Base-by-base conservation (phyloP, 2,888 invertebrate species). In the Pterostichus niger region DNA sequence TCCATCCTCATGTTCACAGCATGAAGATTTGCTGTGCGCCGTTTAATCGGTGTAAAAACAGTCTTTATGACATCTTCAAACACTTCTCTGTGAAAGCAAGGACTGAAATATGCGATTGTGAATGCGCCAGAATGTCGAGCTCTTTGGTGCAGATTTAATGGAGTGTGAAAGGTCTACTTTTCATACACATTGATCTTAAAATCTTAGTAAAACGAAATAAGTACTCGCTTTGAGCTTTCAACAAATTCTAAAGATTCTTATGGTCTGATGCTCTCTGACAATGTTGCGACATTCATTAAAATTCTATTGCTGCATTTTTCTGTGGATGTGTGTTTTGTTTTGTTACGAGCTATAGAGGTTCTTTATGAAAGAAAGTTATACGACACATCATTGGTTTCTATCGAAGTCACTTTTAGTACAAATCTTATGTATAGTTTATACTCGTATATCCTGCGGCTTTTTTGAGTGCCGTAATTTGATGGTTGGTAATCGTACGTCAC, bases 21-120 rank as follows among this genome's bases (percentile, higher is more conserved):
- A 1, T 2, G n/a, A 15, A 35, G 15, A 68, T 40, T 68, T 68
- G 68, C 44, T 68, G n/a, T 7, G 15, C 15, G 15, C 44, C 35
- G 15, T 68, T 68, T 71, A 71, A 40, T 71, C 71, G 40, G 71
- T 44, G 17, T 44, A 71, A 71, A 71, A 71, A 71, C 71, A 71
- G 44, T 46, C 44, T 71, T 71, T 71, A 46, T 71, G 71, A 46
- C 71, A 71, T 71, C 71, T 71, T 71, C 71, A 44, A 71, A 71
- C 44, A 71, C 40, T 46, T 71, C 44, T 10, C 44, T 7, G 31
- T 71, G 17, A 15, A 44, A 71, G 71, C 44, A 44, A 44, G 44
- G 40, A 44, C 7, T 71, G 71, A 46, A 71, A 71, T 71, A 71
- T 71, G 46, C 71, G 46, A 71, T 71, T 71, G 68, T 71, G 71